Percentiles rank a stretch among this genome's conserved stretches.
phyloP scores from a whole-genome alignment of 1,140 invertebrate species.

The Drosophila rhopaloa region DNA sequence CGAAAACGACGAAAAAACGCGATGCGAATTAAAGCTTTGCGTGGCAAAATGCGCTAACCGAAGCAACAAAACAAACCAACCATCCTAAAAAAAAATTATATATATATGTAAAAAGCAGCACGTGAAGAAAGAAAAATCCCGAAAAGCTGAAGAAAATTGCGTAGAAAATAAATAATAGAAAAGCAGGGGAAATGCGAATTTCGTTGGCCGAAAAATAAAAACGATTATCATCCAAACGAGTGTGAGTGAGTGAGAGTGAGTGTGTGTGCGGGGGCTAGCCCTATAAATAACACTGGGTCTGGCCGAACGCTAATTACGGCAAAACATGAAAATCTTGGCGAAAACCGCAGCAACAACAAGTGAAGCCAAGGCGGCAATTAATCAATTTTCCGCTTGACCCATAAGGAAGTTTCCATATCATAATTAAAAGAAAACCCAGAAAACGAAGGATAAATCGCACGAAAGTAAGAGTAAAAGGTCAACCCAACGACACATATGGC shows the following conservation, averaged over 20 bases:
- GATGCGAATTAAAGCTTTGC: conserved; percentile 82
- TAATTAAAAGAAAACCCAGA: conserved; percentile 45
- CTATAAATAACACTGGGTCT: conserved; percentile 74
- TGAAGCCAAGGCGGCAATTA: conserved; percentile 63
- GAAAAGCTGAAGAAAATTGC: conserved; percentile 43
- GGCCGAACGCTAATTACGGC: conserved; percentile 72
- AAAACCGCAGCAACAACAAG: conserved; percentile 46
- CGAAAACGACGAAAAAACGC: conserved; percentile 57
- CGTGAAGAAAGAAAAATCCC: conserved; percentile 22
- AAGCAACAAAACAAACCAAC: conserved; percentile 29
- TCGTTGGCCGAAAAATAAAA: conserved; percentile 48
- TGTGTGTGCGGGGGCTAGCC: conserved; percentile 19
- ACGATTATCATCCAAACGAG: conserved; percentile 68
- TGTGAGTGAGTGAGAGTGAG: conserved; percentile 20
- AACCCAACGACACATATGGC: conserved; percentile 14
- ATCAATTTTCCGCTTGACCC: conserved; percentile 81
- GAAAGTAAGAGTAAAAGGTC: conserved; percentile 19
- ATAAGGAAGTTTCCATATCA: conserved; percentile 61
- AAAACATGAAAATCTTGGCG: conserved; percentile 80
- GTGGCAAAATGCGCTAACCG: conserved; percentile 72
- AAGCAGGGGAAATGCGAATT: conserved; percentile 29
- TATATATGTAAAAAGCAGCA: conserved; percentile 24
- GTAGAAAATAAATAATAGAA: conserved; percentile 26
- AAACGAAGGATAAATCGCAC: conserved; percentile 12
- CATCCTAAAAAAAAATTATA: conserved; percentile 24